Conservation (phyloP, 2,113 vertebrate genomes). For the Hypocryptadius cinnamomeus region DNA sequence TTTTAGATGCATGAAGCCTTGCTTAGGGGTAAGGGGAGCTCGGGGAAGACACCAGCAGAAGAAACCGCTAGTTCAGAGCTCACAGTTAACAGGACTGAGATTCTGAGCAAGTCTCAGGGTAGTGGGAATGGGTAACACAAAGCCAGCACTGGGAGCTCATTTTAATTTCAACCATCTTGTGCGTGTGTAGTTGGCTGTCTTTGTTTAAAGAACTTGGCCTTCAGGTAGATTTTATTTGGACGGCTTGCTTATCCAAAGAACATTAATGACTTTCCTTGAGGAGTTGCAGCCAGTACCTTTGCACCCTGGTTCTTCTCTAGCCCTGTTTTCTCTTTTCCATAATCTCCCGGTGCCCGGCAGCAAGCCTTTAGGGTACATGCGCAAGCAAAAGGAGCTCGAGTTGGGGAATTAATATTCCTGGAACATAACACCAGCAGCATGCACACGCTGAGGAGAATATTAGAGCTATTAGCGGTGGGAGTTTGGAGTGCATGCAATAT, state of each 20-base stretch:
- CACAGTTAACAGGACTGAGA: not conserved
- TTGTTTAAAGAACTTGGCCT: slow-evolving; percentile 57
- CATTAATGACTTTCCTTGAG: slow-evolving; percentile 49
- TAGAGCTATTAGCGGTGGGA: slow-evolving; percentile 81
- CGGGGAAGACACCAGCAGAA: not conserved
- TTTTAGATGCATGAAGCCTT: not conserved
- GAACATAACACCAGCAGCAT: slow-evolving; percentile 77
- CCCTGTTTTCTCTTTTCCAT: slow-evolving; percentile 44
- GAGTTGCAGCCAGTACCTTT: slow-evolving; percentile 45
- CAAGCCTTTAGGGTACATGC: slow-evolving; percentile 70
- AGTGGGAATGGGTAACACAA: not conserved
- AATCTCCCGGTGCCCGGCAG: slow-evolving; percentile 56
- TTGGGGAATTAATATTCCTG: slow-evolving; percentile 80
- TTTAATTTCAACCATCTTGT: slow-evolving; percentile 57
- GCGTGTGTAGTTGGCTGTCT: slow-evolving; percentile 29
- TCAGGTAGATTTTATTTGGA: slow-evolving; percentile 57
- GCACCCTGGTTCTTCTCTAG: slow-evolving; percentile 8
- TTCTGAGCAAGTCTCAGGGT: slow-evolving; percentile 1
- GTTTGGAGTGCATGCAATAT: slow-evolving; percentile 77
- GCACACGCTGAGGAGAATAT: slow-evolving; percentile 82
- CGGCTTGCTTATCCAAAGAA: slow-evolving; percentile 9
- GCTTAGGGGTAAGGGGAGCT: not conserved
- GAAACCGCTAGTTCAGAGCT: not conserved
- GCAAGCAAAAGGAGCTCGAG: slow-evolving; percentile 56
- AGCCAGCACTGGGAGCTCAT: slow-evolving; percentile 24